Percentiles rank a stretch among this genome's conserved stretches.
Conservation (phyloP, 2,113 vertebrate genomes). For the human region GRCh38 chr16:35183001-35183500, state of each 20-base stretch:
- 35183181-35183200: constrained; percentile 83
- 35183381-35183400: constrained; percentile 84
- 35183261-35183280: constrained; percentile 88
- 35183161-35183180: background rate
- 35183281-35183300: constrained; percentile 82
- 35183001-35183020: background rate
- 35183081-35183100: fast-evolving
- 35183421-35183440: constrained; percentile 83
- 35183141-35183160: too few relatives aligned
- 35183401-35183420: constrained; percentile 86
- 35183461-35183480: background rate
- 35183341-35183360: constrained; percentile 87
- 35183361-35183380: background rate
- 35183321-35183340: constrained; percentile 80
- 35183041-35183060: fast-evolving
- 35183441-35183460: constrained; percentile 86
- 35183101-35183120: background rate
- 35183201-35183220: constrained; percentile 86
- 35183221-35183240: constrained; percentile 77
- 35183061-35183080: fast-evolving
- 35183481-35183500: background rate
- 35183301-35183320: constrained; percentile 81
- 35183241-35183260: constrained; percentile 86
- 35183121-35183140: background rate
- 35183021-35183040: fast-evolving